Evolutionary conservation across 2,113 vertebrate species (phyloP), one percentile per base, ranked within the genome.

Genomic region (Lagopus leucura): DNA sequence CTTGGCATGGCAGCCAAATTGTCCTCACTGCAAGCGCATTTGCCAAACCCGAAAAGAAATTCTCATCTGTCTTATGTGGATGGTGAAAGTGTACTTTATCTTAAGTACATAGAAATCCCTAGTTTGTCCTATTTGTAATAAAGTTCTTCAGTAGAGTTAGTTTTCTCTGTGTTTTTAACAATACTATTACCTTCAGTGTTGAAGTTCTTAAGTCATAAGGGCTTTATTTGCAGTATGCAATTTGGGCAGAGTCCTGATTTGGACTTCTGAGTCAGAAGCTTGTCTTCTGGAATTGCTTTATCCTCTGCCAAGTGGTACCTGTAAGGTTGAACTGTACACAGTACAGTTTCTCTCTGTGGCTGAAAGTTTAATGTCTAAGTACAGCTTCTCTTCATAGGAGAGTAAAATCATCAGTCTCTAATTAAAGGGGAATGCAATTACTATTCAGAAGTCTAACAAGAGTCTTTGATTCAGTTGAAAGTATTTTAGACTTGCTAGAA

Each of bases 381-480:
- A 89, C 6, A 3, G 70, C 89, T 97, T 91, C 95, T 96, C 90
- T 96, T 96, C 94, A 80, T 96, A 92, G 94, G 71, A 80, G 43
- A 86, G 69, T 69, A 32, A 61, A 86, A 43, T 64, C 66, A 52
- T 81, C 82, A 52, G 66, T 71, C 75, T 90, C 70, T 96, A 92
- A 97, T 97, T 97, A 96, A 91, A 97, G 92, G 88, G 93, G 48
- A 96, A 54, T 42, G 63, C 63, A 84, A 82, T 89, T 92, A 75
- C 91, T 63, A 34, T 96, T 97, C 91, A 42, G 72, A 92, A 93
- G 70, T 84, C 66, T 74, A 93, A 60, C 88, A 79, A 89, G 72
- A 82, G 96, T 77, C 64, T 97, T 92, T 83, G 52, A 86, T 83
- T 72, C 91, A 92, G 3, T 12, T 70, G 54, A 81, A 82, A 54